A percentile compares a stretch with the other conserved stretches of the same genome.
Conservation (phyloP, 2,113 vertebrate genomes). For the Callorhinus ursinus region DNA sequence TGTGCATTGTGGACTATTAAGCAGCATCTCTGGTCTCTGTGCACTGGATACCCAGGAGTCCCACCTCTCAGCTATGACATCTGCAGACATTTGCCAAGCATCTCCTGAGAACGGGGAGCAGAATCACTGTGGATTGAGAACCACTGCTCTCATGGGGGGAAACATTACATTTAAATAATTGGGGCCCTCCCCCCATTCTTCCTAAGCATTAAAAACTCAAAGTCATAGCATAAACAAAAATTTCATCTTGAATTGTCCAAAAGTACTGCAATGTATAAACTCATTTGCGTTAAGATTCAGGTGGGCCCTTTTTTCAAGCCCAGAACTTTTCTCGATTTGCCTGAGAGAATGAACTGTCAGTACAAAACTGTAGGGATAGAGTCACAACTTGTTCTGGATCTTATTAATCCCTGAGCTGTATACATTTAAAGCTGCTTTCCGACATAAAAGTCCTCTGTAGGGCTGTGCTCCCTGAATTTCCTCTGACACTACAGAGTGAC, state of each 20-base stretch:
- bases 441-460: slow-evolving; percentile 75
- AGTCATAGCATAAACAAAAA: slow-evolving; percentile 55
- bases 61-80: rapidly evolving
- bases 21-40: not conserved
- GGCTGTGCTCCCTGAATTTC: slow-evolving; percentile 78
- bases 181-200: not conserved
- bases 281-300: slow-evolving; percentile 76
- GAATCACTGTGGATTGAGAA: not conserved
- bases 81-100: not conserved
- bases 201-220: not conserved
- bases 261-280: slow-evolving; percentile 67
- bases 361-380: slow-evolving; percentile 76
- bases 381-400: slow-evolving; percentile 81
- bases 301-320: slow-evolving; percentile 70
- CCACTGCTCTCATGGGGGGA: not conserved
- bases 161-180: not conserved
- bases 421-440: slow-evolving; percentile 80
- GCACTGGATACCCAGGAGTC: too few species aligned
- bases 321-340: slow-evolving; percentile 77
- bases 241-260: slow-evolving; percentile 19
- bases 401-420: slow-evolving; percentile 81
- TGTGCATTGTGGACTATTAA: not conserved
- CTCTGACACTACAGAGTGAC: slow-evolving; percentile 76
- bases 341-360: slow-evolving; percentile 75
- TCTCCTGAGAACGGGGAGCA: not conserved